phyloP scores from a whole-genome alignment of 1,140 invertebrate species.

The Drosophila punjabiensis region DNA sequence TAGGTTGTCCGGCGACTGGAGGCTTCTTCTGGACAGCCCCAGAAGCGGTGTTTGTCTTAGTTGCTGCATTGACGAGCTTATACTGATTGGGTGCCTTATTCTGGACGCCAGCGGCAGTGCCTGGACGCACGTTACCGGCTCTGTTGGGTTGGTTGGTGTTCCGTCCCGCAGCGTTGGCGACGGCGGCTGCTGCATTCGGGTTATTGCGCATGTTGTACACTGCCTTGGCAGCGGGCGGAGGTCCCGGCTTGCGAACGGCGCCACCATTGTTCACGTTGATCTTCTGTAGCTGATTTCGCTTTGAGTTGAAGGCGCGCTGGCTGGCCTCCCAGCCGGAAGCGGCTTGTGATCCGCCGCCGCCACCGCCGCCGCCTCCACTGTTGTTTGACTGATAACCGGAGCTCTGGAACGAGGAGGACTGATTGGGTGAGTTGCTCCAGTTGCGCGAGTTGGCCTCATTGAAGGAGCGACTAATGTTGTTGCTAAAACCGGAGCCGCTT shows the following conservation, averaged over 20 bases:
- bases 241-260: slow-evolving; percentile 19
- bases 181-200: slow-evolving; percentile 9
- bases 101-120: slow-evolving; percentile 5
- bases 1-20: slow-evolving; percentile 7
- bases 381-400: slow-evolving; percentile 19
- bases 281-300: slow-evolving; percentile 38
- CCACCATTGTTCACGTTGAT: slow-evolving; percentile 35
- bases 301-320: slow-evolving; percentile 40
- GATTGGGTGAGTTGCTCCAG: slow-evolving; percentile 27
- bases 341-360: background rate
- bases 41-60: background rate
- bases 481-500: slow-evolving; percentile 26
- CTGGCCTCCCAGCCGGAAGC: slow-evolving; percentile 27
- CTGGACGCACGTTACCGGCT: slow-evolving; percentile 3
- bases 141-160: slow-evolving; percentile 9
- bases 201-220: slow-evolving; percentile 39
- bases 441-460: slow-evolving; percentile 32
- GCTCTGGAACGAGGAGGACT: slow-evolving; percentile 24
- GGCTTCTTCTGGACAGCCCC: slow-evolving; percentile 7
- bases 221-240: slow-evolving; percentile 8
- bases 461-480: slow-evolving; percentile 41
- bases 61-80: slow-evolving; percentile 11
- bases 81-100: slow-evolving; percentile 22
- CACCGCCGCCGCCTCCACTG: background rate
- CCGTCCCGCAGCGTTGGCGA: slow-evolving; percentile 1